Percentiles rank a stretch among this genome's conserved stretches.
Conservation (phyloP, 1,140 invertebrate species). For the Adoxophyes honmai region DNA sequence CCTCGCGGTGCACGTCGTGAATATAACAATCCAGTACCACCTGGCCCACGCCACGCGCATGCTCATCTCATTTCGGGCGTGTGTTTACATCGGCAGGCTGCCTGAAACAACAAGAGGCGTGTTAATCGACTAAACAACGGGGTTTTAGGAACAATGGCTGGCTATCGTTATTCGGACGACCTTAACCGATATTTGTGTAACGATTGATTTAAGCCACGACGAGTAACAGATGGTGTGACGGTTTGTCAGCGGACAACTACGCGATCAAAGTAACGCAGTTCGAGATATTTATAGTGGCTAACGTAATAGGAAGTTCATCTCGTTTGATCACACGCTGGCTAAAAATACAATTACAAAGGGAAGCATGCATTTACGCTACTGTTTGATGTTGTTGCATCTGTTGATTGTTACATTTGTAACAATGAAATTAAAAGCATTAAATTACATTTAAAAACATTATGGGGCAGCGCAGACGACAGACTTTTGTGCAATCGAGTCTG, state of each 20-base stretch:
- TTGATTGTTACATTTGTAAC: too few relatives aligned
- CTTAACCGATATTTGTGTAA: constrained; percentile 8
- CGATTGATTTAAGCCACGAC: constrained; percentile 5
- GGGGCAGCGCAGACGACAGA: too few relatives aligned
- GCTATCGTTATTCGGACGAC: constrained; percentile 17
- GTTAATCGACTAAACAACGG: constrained; percentile 40
- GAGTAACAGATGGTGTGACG: background rate
- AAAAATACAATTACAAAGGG: background rate
- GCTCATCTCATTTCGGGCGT: constrained; percentile 73
- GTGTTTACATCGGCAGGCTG: constrained; percentile 65
- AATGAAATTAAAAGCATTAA: too few relatives aligned
- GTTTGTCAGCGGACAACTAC: background rate
- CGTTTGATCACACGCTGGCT: background rate
- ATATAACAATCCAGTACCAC: constrained; percentile 73
- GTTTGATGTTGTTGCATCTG: too few relatives aligned
- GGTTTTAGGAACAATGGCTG: constrained; percentile 29
- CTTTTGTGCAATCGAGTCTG: too few relatives aligned
- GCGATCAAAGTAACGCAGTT: background rate
- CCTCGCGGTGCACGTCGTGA: constrained; percentile 70
- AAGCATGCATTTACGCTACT: too few relatives aligned
- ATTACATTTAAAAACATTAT: too few relatives aligned
- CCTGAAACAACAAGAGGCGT: constrained; percentile 59
- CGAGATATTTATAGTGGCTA: background rate
- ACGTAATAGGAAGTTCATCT: background rate
- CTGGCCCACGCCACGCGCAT: constrained; percentile 72